These are phyloP conservation scores for Balanococcus diminutus DNA, from an alignment of 2,888 invertebrate genomes.

Conservation along the genomic window DNA sequence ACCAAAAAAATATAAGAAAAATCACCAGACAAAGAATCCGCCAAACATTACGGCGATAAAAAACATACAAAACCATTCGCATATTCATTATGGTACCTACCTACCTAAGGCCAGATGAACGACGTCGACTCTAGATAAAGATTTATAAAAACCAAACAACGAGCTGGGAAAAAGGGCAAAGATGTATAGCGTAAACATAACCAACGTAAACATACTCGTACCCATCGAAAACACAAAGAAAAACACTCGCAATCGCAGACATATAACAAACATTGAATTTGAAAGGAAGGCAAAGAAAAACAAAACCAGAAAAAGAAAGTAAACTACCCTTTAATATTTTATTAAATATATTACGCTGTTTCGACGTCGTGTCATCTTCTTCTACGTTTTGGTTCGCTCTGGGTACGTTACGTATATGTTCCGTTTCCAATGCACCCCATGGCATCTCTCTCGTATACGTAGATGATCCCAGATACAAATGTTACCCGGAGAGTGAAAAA, in stretches of 20 bases:
- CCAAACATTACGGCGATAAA: neutral
- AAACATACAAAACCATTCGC: neutral
- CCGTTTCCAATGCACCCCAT: slow-evolving; percentile 12
- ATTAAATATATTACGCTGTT: slow-evolving; percentile 16
- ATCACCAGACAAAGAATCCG: neutral
- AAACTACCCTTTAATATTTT: slow-evolving; percentile 32
- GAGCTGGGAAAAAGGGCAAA: slow-evolving; percentile 21
- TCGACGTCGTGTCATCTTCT: neutral
- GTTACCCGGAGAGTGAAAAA: neutral
- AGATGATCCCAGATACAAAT: neutral
- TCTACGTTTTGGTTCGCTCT: neutral
- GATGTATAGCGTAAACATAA: slow-evolving; percentile 23
- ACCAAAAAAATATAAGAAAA: neutral
- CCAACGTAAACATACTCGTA: slow-evolving; percentile 13
- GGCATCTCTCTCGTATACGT: neutral
- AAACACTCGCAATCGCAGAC: slow-evolving; percentile 6
- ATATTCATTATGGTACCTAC: neutral
- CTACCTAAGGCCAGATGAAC: neutral
- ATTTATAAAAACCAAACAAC: slow-evolving; percentile 22
- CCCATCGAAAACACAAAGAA: slow-evolving; percentile 18
- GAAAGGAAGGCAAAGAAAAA: slow-evolving; percentile 26
- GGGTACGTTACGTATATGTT: neutral
- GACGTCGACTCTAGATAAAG: neutral
- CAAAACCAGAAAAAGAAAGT: slow-evolving; percentile 13
- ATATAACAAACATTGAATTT: slow-evolving; percentile 8